Evolutionary conservation across 1,140 invertebrate species (phyloP).

Genomic region (Liolophura sinensis): DNA sequence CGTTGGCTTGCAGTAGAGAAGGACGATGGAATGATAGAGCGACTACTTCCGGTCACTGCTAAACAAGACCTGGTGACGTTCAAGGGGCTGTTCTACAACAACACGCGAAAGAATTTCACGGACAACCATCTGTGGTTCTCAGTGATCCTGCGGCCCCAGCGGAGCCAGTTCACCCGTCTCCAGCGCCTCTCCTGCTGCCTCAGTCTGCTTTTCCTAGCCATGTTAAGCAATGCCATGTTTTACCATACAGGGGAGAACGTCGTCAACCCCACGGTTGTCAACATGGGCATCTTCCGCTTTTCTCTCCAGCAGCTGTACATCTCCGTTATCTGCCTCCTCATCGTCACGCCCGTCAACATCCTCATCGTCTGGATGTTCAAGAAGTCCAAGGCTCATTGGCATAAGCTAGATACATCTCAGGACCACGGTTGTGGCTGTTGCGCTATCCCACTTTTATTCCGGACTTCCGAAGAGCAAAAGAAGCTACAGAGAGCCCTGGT

Average conservation of each 20-base stretch:
- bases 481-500: constrained; percentile 5
- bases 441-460: too few relatives aligned
- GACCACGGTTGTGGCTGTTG: too few relatives aligned
- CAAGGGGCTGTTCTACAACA: constrained; percentile 52
- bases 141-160: constrained; percentile 39
- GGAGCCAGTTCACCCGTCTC: constrained; percentile 53
- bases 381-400: constrained; percentile 24
- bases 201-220: constrained; percentile 51
- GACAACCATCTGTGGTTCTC: constrained; percentile 57
- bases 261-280: neutral
- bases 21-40: constrained; percentile 52
- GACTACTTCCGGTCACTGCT: constrained; percentile 48
- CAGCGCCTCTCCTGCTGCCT: constrained; percentile 55
- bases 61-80: constrained; percentile 48
- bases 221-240: constrained; percentile 58
- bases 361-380: constrained; percentile 36
- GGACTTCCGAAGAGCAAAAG: too few relatives aligned
- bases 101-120: constrained; percentile 49
- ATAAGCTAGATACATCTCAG: constrained; percentile 10
- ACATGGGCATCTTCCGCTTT: constrained; percentile 26
- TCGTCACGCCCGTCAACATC: constrained; percentile 29
- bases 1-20: constrained; percentile 55
- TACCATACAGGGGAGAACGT: constrained; percentile 34
- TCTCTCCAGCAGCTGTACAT: constrained; percentile 26
- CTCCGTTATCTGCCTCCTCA: constrained; percentile 25